These are phyloP conservation scores for Hydrotaea diabolus DNA, from an alignment of 2,888 invertebrate genomes.

Conservation along the genomic window DNA sequence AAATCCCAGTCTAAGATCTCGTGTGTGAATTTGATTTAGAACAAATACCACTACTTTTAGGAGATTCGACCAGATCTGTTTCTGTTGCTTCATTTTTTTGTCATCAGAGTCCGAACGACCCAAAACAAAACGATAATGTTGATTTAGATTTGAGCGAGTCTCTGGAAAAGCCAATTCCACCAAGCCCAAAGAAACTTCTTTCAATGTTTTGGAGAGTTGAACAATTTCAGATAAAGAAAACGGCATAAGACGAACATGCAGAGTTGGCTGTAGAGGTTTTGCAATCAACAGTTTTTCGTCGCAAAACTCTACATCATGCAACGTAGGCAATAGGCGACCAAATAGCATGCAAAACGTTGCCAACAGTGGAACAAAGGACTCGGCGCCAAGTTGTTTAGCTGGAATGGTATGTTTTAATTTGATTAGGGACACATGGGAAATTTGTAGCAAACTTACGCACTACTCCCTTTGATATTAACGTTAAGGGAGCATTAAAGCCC, in stretches of 20 bases:
- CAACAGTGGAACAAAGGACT: conserved; percentile 87
- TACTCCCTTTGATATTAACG: conserved; percentile 80
- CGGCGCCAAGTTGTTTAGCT: conserved; percentile 83
- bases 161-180: conserved; percentile 94
- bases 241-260: conserved; percentile 80
- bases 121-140: conserved; percentile 83
- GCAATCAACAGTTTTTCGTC: conserved; percentile 79
- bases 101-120: conserved; percentile 79
- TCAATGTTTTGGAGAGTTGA: conserved; percentile 86
- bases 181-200: conserved; percentile 91
- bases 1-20: conserved; percentile 91
- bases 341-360: conserved; percentile 93
- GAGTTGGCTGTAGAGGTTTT: conserved; percentile 69
- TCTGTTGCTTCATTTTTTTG: conserved; percentile 79
- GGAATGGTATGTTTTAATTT: conserved; percentile 50
- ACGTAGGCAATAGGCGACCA: conserved; percentile 88
- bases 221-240: conserved; percentile 89
- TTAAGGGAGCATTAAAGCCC: conserved; percentile 80
- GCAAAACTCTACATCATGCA: conserved; percentile 93
- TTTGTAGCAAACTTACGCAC: conserved; percentile 77
- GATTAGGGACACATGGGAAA: background rate
- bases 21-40: conserved; percentile 90
- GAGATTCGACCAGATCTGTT: conserved; percentile 89
- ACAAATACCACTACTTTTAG: conserved; percentile 88
- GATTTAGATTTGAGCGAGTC: conserved; percentile 84